phyloP scores from a whole-genome alignment of 2,888 invertebrate genomes.

The Netelia melanura region DNA sequence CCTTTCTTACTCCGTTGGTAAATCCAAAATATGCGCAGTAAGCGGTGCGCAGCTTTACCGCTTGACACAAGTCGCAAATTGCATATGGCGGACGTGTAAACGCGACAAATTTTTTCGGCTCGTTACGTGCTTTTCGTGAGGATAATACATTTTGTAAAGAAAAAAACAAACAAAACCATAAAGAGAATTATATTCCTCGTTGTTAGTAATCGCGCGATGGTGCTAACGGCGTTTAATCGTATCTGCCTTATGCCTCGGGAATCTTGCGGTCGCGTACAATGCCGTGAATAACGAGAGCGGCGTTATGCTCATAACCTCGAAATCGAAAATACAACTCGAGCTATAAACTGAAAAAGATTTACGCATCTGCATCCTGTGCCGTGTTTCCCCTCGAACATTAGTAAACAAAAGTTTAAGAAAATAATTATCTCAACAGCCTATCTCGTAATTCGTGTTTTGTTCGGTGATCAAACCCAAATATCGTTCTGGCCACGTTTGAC shows the following conservation, averaged over 20 bases:
- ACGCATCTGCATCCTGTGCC: not conserved
- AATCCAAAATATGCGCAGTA: not conserved
- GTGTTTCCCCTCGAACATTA: not conserved
- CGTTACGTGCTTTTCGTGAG: not conserved
- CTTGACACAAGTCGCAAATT: conserved; percentile 16
- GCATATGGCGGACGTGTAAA: conserved; percentile 4
- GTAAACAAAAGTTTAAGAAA: not conserved
- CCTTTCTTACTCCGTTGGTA: not conserved
- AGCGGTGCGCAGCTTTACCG: not conserved
- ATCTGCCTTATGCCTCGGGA: conserved; percentile 44
- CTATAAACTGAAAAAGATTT: not conserved
- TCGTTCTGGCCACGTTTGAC: conserved; percentile 36
- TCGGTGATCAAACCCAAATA: not conserved
- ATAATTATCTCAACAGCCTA: not conserved
- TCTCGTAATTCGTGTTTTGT: not conserved
- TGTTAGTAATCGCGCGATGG: not conserved
- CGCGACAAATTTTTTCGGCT: not conserved
- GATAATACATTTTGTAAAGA: not conserved
- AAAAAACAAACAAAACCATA: not conserved
- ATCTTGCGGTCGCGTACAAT: conserved; percentile 35
- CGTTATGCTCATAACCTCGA: conserved; percentile 62
- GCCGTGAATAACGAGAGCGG: conserved; percentile 56
- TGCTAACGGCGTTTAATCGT: conserved; percentile 6
- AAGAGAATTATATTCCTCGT: not conserved
- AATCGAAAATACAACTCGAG: not conserved